Base-by-base conservation (phyloP, 2,797 vertebrate genomes). In the Anguilla pacifica region DNA sequence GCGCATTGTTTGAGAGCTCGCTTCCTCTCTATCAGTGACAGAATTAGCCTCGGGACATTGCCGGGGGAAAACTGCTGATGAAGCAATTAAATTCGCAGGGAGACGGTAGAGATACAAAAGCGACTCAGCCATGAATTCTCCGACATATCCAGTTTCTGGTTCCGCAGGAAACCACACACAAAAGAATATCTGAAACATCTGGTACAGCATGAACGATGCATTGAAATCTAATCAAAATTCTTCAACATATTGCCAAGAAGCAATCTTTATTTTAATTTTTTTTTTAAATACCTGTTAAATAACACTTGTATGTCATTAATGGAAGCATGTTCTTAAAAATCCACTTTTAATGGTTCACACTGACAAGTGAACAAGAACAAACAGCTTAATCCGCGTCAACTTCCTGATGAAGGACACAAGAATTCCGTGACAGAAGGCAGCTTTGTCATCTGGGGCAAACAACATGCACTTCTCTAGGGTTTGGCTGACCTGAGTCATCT, bases 1-100 rank as follows among this genome's bases (percentile, higher is more conserved):
- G 91, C 85, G 85, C 88, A 94, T 93, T 90, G 91, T 90, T 93
- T 91, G 93, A 93, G 94, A 90, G 90, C 83, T 81, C 86, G 85
- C 92, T 91, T 92, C 89, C 91, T 87, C 31, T 93, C 91, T 92
- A 91, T 94, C 89, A 94, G 88, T 84, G 89, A 88, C 89, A 91
- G 90, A 91, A 93, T 91, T 89, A 91, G 90, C 89, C 93, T 86
- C 87, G 72, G 83, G 83, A 90, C 91, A 93, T 61, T 86, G 28
- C 89, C 74, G 1, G 85, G 89, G 85, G 90, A 87, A 90, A 91
- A 88, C 88, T 92, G 91, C 92, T 91, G 92, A 94, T 92, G 85
- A 87, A 90, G 89, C 90, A 89, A 70, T 46, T 87, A 87, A 87
- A 86, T 6, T 55, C 35, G 46, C 19, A 22, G 2, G 39, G 10